Base-by-base conservation (phyloP, 2,888 invertebrate genomes). In the Nephrotoma appendiculata region DNA sequence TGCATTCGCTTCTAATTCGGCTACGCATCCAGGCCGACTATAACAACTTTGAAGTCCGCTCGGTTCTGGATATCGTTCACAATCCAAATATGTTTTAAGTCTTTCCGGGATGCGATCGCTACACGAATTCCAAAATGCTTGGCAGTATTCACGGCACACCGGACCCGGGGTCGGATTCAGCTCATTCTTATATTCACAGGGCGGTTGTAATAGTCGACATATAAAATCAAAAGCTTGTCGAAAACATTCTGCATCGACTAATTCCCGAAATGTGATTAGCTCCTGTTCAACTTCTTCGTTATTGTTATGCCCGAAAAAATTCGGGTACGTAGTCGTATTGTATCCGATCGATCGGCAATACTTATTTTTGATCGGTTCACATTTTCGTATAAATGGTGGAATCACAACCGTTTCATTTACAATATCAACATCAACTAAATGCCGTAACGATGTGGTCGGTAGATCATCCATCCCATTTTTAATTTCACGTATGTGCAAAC, bases 211-310 rank as follows among this genome's bases (percentile, higher is more conserved):
- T 88, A 97, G 93, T 89, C 96, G 95, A 89, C 98, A 98, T 6
- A 98, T 94, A 90, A 98, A 97, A 89, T 98, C 97, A 92, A 96
- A 96, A 0, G 98, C 97, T 89, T 96, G 93, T 88, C 95, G 93
- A 89, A 96, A 97, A 90, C 98, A 98, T 91, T 98, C 97, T 0
- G 96, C 96, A 90, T 98, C 98, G 6, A 98, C 95, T n/a, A 98
- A 92, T 90, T 96, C 97, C 87, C 96, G 94, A 90, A 96, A 97
- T 0, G 96, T 94, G 85, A 97, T 96, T 31, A 97, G 93, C 90
- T 97, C 96, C 71, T 94, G 93, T 88, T 93, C 92, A 5, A 97
- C 94, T 83, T 95, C 95, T 42, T 94, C 93, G 6, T 92, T 89
- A 41, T 89, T 91, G 86, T 90, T 92, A 89, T 96, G 95, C 0